Conservation (phyloP, 1,140 invertebrate genomes). For the Palaemon carinicauda region DNA sequence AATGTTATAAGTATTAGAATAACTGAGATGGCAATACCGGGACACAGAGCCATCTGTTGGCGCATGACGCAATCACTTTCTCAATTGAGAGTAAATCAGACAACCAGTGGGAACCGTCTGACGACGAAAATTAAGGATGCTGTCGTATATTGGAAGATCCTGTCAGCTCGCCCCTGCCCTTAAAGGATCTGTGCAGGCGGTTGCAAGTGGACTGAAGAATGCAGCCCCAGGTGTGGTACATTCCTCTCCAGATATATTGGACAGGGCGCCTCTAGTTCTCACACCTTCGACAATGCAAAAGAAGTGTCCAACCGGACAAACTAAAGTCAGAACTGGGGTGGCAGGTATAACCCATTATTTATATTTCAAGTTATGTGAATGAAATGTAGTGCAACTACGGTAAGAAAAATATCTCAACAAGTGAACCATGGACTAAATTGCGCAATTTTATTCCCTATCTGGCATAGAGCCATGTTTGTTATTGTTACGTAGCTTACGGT, state of each 20-base stretch:
- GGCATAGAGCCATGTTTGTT: no score
- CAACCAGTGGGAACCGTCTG: no score
- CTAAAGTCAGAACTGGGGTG: background rate
- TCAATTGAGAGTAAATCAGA: background rate
- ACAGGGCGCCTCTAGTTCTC: background rate
- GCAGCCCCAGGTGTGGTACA: slow-evolving; percentile 13
- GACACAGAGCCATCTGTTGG: background rate
- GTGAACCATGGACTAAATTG: no score
- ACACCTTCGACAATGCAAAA: slow-evolving; percentile 16
- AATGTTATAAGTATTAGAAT: no score
- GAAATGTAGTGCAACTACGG: no score
- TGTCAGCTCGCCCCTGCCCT: slow-evolving; percentile 31
- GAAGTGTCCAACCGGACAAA: background rate
- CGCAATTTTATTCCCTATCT: no score
- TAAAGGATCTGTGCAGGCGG: slow-evolving; percentile 28
- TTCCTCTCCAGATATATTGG: background rate
- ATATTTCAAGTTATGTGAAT: no score
- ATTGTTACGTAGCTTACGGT: no score
- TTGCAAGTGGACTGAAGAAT: slow-evolving; percentile 26
- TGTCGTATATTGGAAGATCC: slow-evolving; percentile 34
- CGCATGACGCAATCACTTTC: background rate
- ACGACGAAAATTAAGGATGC: background rate
- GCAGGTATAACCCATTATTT: no score
- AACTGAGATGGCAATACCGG: no score
- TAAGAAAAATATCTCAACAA: no score